phyloP scores from a whole-genome alignment of 1,140 invertebrate genomes.

The Penaeus chinensis region DNA sequence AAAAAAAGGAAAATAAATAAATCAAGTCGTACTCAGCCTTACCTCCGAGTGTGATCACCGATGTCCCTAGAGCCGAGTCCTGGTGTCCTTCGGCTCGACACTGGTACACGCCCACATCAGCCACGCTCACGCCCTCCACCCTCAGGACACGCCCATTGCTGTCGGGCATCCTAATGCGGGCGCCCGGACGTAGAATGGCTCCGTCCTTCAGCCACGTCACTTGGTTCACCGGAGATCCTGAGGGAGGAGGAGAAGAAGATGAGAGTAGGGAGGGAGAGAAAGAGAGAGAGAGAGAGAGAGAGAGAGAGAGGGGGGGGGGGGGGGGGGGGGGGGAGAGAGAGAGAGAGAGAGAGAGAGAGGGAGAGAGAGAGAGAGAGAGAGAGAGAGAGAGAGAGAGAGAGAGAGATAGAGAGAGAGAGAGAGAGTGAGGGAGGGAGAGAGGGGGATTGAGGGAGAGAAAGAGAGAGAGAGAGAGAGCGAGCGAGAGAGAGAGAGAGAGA shows the following conservation, averaged over 20 bases:
- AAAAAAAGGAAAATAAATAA: not conserved
- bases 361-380: no score
- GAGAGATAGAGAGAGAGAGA: no score
- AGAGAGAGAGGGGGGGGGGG: not conserved
- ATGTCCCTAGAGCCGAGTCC: conserved; percentile 85
- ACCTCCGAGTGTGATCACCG: conserved; percentile 87
- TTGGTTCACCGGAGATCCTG: conserved; percentile 51
- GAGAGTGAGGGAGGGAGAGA: no score
- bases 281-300: not conserved
- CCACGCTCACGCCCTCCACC: conserved; percentile 76
- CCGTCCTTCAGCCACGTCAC: conserved; percentile 52
- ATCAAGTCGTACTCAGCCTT: conserved; percentile 65
- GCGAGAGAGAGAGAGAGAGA: not conserved
- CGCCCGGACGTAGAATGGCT: conserved; percentile 17
- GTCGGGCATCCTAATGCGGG: conserved; percentile 31
- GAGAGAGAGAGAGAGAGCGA: not conserved
- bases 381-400: no score
- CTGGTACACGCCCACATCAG: conserved; percentile 87
- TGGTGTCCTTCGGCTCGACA: conserved; percentile 87
- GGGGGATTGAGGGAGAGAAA: not conserved
- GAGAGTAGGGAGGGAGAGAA: not conserved
- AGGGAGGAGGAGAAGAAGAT: not conserved
- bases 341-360: not conserved
- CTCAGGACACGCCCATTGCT: conserved; percentile 71
- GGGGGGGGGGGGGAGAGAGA: not conserved